Evolutionary conservation across 2,113 vertebrate genomes (phyloP), one percentile per base, ranked within the genome.

Genomic region (Hippoglossus stenolepis): DNA sequence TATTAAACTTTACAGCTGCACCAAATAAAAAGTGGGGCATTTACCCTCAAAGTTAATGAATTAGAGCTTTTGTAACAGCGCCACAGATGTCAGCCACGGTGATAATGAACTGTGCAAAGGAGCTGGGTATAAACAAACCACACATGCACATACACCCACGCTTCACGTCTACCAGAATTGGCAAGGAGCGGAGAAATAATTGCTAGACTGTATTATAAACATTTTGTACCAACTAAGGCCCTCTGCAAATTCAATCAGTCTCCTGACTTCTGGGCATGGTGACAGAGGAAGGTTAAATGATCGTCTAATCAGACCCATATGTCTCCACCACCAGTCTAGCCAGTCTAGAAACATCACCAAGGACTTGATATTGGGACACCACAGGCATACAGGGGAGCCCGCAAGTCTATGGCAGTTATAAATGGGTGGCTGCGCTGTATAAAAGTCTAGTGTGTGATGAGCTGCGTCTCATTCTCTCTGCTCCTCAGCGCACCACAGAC

Each of bases 281-380:
- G 87, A 90, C 89, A 92, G 87, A 82, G 79, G 76, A 85, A 89
- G 91, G 85, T 89, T 90, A 89, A 93, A 91, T 74, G 84, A 90
- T 89, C 62, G 60, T 83, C 86, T 94, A 94, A 95, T 94, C 92
- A 93, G 82, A 94, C 85, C 92, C 94, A 95, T 75, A 93, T 95
- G 94, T 87, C 87, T 89, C 53, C 92, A 86, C 73, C 83, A 88
- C 80, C 80, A 83, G 84, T 84, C 85, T 89, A 92, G 86, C 85
- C 88, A 38, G 80, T 87, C 65, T 77, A 83, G 80, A 90, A 79
- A 87, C 82, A 87, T 85, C 85, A 86, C 85, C 43, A 43, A 75
- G 54, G 83, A 53, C 80, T 87, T 79, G 83, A 89, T 86, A 81
- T 84, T 73, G 73, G 80, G 75, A 79, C 85, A 82, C 86, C 80